A percentile compares a stretch with the other conserved stretches of the same genome.
Evolutionary conservation across 2,113 vertebrate species (phyloP).

Genomic region (Clinocottus analis): DNA sequence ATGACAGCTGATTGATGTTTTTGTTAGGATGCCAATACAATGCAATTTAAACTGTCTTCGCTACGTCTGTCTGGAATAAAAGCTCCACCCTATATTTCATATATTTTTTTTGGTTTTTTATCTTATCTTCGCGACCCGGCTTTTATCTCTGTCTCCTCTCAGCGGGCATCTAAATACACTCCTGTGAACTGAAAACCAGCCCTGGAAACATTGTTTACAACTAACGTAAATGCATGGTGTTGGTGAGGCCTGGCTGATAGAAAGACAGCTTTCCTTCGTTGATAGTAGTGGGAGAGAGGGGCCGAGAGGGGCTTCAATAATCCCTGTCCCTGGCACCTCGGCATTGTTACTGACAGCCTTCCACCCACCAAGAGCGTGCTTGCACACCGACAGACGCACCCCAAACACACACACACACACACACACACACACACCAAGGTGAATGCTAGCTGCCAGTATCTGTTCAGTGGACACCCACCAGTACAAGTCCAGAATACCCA

Average conservation of each 20-base stretch:
- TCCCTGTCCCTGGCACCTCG: constrained; percentile 73
- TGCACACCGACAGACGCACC: constrained; percentile 34
- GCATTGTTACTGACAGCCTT: constrained; percentile 79
- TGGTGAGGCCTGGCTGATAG: constrained; percentile 61
- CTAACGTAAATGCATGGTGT: constrained; percentile 70
- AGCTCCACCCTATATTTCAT: constrained; percentile 24
- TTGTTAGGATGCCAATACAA: constrained; percentile 40
- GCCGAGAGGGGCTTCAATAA: constrained; percentile 70
- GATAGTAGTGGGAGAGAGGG: constrained; percentile 69
- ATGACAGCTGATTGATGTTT: constrained; percentile 59
- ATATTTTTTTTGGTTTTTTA: constrained; percentile 44
- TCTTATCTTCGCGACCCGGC: constrained; percentile 46
- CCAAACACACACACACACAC: constrained; percentile 28
- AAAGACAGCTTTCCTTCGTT: constrained; percentile 70
- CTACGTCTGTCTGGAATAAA: constrained; percentile 22
- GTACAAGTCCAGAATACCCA: constrained; percentile 72
- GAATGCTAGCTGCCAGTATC: constrained; percentile 64
- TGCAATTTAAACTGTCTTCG: constrained; percentile 36
- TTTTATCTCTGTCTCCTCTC: constrained; percentile 52
- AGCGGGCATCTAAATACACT: constrained; percentile 55
- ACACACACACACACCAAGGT: constrained; percentile 41
- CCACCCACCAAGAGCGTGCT: constrained; percentile 57
- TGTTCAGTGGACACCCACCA: constrained; percentile 70
- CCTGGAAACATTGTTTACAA: constrained; percentile 67
- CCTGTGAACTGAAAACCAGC: constrained; percentile 39